These are phyloP conservation scores for Syngnathus typhle DNA, from an alignment of 2,113 vertebrate species.

Conservation along the genomic window DNA sequence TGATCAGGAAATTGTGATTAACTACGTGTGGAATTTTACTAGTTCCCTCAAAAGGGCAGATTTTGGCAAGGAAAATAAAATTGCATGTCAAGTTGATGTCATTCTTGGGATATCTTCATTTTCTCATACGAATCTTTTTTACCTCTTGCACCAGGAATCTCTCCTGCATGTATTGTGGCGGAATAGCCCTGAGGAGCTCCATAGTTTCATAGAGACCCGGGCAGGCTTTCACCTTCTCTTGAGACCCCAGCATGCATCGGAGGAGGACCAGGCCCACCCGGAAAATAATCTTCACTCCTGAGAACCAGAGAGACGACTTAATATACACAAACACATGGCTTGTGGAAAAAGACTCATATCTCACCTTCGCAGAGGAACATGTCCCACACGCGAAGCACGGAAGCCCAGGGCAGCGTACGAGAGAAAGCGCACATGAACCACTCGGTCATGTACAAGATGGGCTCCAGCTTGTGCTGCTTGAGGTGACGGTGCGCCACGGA, in stretches of 20 bases:
- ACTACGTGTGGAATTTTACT: too few relatives aligned
- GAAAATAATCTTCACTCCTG: constrained; percentile 96
- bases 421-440: constrained; percentile 99
- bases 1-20: too few relatives aligned
- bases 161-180: constrained; percentile 86
- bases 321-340: not conserved
- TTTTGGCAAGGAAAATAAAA: too few relatives aligned
- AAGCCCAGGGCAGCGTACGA: constrained; percentile 91
- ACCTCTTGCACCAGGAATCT: constrained; percentile 89
- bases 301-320: not conserved
- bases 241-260: constrained; percentile 84
- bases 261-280: constrained; percentile 89
- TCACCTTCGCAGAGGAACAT: constrained; percentile 98
- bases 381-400: constrained; percentile 93
- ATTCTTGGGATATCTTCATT: too few relatives aligned
- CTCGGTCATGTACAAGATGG: constrained; percentile 97
- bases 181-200: constrained; percentile 80
- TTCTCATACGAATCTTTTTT: not conserved
- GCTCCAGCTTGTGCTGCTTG: constrained; percentile 91
- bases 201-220: constrained; percentile 96
- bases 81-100: too few relatives aligned
- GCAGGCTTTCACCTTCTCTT: constrained; percentile 85
- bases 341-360: not conserved
- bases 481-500: constrained; percentile 84
- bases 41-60: too few relatives aligned